Evolutionary conservation across 2,888 invertebrate genomes (phyloP).

Genomic region (Toxonevra muliebris): DNA sequence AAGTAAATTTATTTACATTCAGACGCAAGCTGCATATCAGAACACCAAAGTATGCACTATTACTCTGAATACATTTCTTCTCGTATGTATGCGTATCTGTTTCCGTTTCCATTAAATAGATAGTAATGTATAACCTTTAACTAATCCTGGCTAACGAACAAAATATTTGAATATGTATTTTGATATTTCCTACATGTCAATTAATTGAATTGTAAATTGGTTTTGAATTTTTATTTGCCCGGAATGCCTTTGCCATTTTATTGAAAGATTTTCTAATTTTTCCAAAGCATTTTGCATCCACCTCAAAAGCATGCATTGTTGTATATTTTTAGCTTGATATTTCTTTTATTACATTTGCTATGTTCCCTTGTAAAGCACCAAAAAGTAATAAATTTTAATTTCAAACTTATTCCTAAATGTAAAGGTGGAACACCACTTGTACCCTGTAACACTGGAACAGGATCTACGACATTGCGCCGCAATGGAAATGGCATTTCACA

Average conservation of each 20-base stretch:
- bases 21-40: conserved; percentile 23
- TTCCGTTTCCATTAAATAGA: too few relatives aligned
- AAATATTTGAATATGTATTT: too few relatives aligned
- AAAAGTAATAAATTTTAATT: conserved; percentile 23
- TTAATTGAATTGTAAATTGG: not conserved
- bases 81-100: too few relatives aligned
- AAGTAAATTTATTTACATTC: conserved; percentile 16
- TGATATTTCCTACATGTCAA: too few relatives aligned
- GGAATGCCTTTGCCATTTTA: conserved; percentile 15
- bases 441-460: conserved; percentile 56
- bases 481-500: conserved; percentile 44
- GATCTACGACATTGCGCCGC: conserved; percentile 47
- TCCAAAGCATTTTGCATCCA: conserved; percentile 21
- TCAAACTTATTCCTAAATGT: conserved; percentile 10
- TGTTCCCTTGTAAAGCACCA: too few relatives aligned
- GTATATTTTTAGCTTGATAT: conserved; percentile 12
- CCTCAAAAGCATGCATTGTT: conserved; percentile 28
- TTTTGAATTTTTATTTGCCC: conserved; percentile 18
- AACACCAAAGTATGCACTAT: conserved; percentile 3
- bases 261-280: not conserved
- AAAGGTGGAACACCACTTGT: conserved; percentile 69
- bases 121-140: too few relatives aligned
- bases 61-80: conserved; percentile 13
- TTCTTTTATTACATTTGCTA: too few relatives aligned
- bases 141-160: too few relatives aligned